Evolutionary conservation across 2,113 vertebrate genomes (phyloP).

Genomic region (Austrofundulus limnaeus): DNA sequence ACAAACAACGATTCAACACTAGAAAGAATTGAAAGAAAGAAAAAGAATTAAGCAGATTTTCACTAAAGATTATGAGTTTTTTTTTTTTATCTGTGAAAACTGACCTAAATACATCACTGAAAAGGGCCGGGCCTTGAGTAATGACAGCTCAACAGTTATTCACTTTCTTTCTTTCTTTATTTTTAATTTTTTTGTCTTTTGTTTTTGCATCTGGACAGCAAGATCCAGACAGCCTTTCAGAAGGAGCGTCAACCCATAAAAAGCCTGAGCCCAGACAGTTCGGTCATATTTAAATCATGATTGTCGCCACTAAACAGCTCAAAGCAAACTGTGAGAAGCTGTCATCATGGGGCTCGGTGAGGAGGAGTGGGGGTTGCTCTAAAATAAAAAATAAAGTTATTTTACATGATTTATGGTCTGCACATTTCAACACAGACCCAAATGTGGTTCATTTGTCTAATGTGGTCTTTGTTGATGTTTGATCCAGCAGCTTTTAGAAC

Average conservation of each 20-base stretch:
- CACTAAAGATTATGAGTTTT: slow-evolving; percentile 58
- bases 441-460: background rate
- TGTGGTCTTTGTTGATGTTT: background rate
- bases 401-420: slow-evolving; percentile 4
- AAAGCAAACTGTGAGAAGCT: slow-evolving; percentile 12
- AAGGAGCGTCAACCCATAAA: background rate
- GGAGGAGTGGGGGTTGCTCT: background rate
- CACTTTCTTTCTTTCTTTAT: background rate
- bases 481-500: background rate
- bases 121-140: slow-evolving; percentile 11
- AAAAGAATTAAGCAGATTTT: slow-evolving; percentile 48
- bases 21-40: slow-evolving; percentile 33
- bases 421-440: background rate
- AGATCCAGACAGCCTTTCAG: slow-evolving; percentile 20
- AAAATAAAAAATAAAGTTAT: background rate
- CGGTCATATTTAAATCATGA: slow-evolving; percentile 28
- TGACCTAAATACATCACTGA: slow-evolving; percentile 66
- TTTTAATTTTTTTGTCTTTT: slow-evolving; percentile 14
- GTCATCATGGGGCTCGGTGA: background rate
- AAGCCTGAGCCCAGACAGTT: slow-evolving; percentile 9
- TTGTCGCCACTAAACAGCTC: slow-evolving; percentile 31
- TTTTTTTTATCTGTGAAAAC: slow-evolving; percentile 40
- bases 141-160: slow-evolving; percentile 15
- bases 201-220: slow-evolving; percentile 10
- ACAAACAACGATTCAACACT: background rate